A percentile compares a stretch with the other conserved stretches of the same genome.
These are phyloP conservation scores for Drosophila ercepeae DNA, from an alignment of 1,140 invertebrate genomes.

Conservation along the genomic window DNA sequence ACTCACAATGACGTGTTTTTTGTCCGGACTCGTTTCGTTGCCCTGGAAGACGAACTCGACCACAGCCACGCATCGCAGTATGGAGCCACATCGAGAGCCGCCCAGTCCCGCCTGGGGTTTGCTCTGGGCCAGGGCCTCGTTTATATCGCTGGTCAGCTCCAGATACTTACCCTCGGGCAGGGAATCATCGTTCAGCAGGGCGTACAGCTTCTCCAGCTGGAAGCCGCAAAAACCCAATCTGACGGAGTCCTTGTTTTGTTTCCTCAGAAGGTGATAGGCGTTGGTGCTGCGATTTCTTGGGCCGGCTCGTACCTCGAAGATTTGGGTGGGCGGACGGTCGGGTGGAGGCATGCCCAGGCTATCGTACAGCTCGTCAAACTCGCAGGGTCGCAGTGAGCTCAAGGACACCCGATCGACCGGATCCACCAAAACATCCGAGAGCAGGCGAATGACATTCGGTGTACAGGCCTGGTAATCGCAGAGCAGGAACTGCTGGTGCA, in stretches of 20 bases:
- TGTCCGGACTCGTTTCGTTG: conserved; percentile 55
- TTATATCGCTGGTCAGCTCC: conserved; percentile 87
- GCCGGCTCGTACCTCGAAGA: conserved; percentile 45
- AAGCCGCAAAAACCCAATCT: conserved; percentile 54
- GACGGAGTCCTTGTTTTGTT: conserved; percentile 16
- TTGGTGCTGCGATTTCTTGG: conserved; percentile 17
- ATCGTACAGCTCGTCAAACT: conserved; percentile 40
- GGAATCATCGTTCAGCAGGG: conserved; percentile 25
- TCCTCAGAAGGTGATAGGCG: conserved; percentile 22
- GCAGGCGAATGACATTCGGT: conserved; percentile 43
- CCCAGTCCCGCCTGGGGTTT: conserved; percentile 90
- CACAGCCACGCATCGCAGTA: conserved; percentile 91
- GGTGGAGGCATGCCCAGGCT: conserved; percentile 36
- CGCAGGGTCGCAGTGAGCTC: conserved; percentile 20
- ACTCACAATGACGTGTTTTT: conserved; percentile 21
- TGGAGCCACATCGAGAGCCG: conserved; percentile 88
- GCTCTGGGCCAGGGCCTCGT: conserved; percentile 87
- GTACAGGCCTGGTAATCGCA: conserved; percentile 33
- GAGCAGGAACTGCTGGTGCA: conserved; percentile 27
- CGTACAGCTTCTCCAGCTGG: conserved; percentile 50
- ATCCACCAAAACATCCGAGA: conserved; percentile 64
- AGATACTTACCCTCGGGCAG: conserved; percentile 69
- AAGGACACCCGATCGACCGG: conserved; percentile 47
- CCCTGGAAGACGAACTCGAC: conserved; percentile 89
- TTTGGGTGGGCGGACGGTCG: conserved; percentile 25